phyloP scores from a whole-genome alignment of 2,797 vertebrate genomes.

The Tragopan temminckii region DNA sequence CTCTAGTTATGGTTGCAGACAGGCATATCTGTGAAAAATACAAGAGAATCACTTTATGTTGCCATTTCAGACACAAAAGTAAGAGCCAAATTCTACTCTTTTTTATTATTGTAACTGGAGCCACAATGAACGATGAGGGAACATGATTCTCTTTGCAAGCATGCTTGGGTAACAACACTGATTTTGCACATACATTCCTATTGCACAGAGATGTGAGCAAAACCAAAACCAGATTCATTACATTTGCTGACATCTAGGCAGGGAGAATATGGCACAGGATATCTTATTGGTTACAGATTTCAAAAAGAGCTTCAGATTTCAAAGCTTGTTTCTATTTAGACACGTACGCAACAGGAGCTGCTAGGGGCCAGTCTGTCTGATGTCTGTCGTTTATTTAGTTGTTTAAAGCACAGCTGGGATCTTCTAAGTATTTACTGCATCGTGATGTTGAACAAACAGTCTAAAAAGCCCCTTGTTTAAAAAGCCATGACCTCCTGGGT shows the following conservation, averaged over 20 bases:
- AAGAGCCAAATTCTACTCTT: neutral
- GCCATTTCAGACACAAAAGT: neutral
- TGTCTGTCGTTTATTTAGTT: neutral
- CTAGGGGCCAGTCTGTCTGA: neutral
- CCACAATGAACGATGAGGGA: neutral
- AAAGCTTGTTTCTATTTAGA: neutral
- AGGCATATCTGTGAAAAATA: neutral
- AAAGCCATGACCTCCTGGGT: neutral
- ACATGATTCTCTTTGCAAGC: neutral
- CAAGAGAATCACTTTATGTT: neutral
- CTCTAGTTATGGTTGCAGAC: neutral
- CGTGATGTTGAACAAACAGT: neutral
- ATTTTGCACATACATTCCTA: neutral
- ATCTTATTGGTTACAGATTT: neutral
- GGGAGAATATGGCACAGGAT: neutral
- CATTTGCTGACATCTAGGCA: neutral
- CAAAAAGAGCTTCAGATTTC: neutral
- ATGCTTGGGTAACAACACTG: accelerated
- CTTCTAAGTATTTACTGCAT: neutral
- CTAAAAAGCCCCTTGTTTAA: neutral
- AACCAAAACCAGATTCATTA: neutral
- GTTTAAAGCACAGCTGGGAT: neutral
- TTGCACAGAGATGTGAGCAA: neutral
- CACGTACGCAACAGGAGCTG: neutral
- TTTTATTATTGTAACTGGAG: neutral